Base-by-base conservation (phyloP, 1,140 invertebrate genomes). In the Elymnias hypermnestra region DNA sequence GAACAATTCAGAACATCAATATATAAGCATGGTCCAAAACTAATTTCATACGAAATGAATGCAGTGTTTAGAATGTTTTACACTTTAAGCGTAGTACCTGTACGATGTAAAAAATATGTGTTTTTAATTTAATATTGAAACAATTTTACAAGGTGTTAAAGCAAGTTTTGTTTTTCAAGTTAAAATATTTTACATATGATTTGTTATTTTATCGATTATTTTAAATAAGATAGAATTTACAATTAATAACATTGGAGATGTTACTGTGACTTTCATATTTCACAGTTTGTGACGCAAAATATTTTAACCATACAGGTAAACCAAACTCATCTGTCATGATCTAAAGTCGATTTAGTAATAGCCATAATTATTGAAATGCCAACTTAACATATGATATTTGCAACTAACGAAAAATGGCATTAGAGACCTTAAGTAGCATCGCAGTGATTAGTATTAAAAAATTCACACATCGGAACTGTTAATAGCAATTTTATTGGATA, bases 401-500 rank as follows among this genome's bases (percentile, higher is more conserved):
- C 42, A 29, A 29, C 26, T 35, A 52, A 52, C 41, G 19, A 40
- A 51, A 51, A 44, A 44, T 29, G 47, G 31, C 36, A 52, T 52
- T 52, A 45, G 28, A 45, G 28, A 36, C 23, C 37, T 15, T 39
- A 36, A 14, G 19, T 36, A 52, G 26, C 42, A 51, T 25, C 12
- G 25, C 33, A 49, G 35, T 28, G 41, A 52, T 52, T 52, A 52
- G 49, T 45, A 36, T 40, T 33, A 23, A 25, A 26, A 44, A 31
- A 31, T 41, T 41, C 46, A 50, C 49, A 52, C 49, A 52, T 41
- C 22, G 15, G 28, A 18, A 31, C 39, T 52, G 49, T 52, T 52
- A 52, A 52, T 45, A 52, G 49, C 49, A 40, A 45, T 45, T 39
- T 39, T 31, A 40, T 36, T 45, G 37, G 49, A 42, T 45, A 51